Conservation (phyloP, 2,888 invertebrate genomes). For the Agriotes lineatus region DNA sequence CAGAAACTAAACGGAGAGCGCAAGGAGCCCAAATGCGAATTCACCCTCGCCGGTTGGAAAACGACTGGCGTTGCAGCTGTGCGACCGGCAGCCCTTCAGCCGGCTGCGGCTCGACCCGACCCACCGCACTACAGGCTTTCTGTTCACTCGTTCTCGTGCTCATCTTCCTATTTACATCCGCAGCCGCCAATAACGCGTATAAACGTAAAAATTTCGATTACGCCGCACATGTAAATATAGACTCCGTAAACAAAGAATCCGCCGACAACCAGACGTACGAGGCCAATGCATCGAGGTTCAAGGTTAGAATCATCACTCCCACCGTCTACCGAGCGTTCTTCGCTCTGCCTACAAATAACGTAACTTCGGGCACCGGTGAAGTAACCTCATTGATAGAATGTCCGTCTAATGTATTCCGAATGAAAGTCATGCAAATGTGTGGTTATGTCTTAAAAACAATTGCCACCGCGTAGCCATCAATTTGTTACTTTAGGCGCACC, state of each 20-base stretch:
- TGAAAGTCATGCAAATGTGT: no score
- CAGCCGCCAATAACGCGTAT: neutral
- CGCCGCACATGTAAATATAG: constrained; percentile 32
- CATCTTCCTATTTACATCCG: constrained; percentile 32
- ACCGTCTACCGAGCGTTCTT: constrained; percentile 41
- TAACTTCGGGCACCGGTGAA: neutral
- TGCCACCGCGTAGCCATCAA: no score
- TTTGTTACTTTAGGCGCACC: no score
- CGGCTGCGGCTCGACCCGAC: constrained; percentile 55
- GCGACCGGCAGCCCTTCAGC: constrained; percentile 50
- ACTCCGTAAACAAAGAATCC: constrained; percentile 40
- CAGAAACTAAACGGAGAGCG: constrained; percentile 29
- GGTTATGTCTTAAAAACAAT: no score
- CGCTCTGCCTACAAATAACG: neutral
- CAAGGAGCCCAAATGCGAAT: constrained; percentile 43
- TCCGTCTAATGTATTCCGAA: no score
- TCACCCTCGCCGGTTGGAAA: constrained; percentile 57
- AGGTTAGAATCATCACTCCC: constrained; percentile 61
- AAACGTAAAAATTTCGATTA: constrained; percentile 14
- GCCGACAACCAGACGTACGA: constrained; percentile 47
- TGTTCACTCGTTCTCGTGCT: constrained; percentile 35
- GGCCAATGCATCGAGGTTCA: constrained; percentile 61
- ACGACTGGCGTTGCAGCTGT: constrained; percentile 57
- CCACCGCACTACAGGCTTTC: constrained; percentile 60
- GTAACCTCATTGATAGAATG: neutral